phyloP scores from a whole-genome alignment of 2,888 invertebrate species.

The Caenorhabditis sp. region DNA sequence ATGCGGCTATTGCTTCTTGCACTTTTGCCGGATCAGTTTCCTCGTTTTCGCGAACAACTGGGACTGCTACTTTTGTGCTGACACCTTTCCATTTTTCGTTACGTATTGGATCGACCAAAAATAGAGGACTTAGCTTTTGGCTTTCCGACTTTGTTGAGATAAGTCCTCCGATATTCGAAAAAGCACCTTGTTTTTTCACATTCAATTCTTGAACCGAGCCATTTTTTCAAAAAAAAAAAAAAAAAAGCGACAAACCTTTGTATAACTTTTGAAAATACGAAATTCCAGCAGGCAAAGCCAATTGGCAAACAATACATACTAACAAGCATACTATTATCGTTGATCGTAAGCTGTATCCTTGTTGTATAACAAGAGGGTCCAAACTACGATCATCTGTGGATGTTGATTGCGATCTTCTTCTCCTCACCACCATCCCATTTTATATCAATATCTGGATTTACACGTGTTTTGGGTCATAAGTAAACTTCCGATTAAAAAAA shows the following conservation, averaged over 20 bases:
- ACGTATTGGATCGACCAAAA: conserved; percentile 34
- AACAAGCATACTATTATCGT: conserved; percentile 28
- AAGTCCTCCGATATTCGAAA: conserved; percentile 3
- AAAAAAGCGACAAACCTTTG: too few species aligned
- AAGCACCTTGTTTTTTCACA: neutral
- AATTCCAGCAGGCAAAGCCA: conserved; percentile 10
- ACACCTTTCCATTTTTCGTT: conserved; percentile 39
- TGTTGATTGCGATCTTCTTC: conserved; percentile 26
- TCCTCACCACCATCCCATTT: conserved; percentile 32
- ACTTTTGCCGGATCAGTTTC: conserved; percentile 33
- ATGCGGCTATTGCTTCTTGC: conserved; percentile 61
- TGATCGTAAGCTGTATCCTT: neutral
- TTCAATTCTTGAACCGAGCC: conserved; percentile 13
- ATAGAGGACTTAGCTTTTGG: conserved; percentile 31
- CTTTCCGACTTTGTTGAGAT: neutral
- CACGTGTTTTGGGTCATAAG: too few species aligned
- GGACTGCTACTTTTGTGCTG: conserved; percentile 19
- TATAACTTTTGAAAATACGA: conserved; percentile 7
- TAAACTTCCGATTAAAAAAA: neutral
- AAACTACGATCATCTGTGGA: conserved; percentile 26
- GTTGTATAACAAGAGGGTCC: neutral
- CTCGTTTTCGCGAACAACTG: conserved; percentile 10
- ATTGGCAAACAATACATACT: conserved; percentile 37
- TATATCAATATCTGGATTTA: neutral
- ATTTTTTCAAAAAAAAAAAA: too few species aligned